Evolutionary conservation across 2,797 vertebrate genomes (phyloP), one percentile per base, ranked within the genome.

Genomic region (Streptopelia turtur): DNA sequence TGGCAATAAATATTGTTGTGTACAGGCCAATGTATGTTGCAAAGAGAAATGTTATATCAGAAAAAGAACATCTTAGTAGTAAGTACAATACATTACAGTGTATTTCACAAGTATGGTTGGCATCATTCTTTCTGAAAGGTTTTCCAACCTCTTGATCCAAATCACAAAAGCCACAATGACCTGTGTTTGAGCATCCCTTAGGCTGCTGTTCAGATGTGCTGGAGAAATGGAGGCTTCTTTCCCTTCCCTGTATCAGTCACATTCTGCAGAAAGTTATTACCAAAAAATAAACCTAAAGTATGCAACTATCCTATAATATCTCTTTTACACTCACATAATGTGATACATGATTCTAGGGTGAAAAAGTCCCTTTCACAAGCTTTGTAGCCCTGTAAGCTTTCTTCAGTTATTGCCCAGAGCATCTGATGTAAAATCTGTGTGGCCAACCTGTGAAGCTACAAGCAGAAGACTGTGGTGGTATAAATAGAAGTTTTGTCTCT

Each of bases 401-500:
- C 81, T 43, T 63, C 63, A 22, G 35, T 72, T 76, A 33, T 31
- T 81, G 43, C 88, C 81, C 61, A 35, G 55, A 61, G 87, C 75
- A 33, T 39, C 74, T 72, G 74, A 35, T 35, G 37, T 60, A 84
- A 72, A 66, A 89, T 66, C 85, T 82, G 11, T 0, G 17, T 3
- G 12, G 61, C 52, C 83, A 68, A 22, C 13, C 55, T 16, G 72
- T 35, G 74, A 69, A 94, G 66, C 33, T 39, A 21, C 57, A 45
- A 65, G 69, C 27, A 75, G 59, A 81, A 83, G n/a, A 5, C n/a
- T 53, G 9, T 18, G 76, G 33, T 39, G 75, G 39, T 60, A 83
- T 77, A 80, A 96, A 92, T 60, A 70, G 70, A 85, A 76, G n/a
- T 20, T 92, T 20, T 92, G 52, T 68, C 81, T 78, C 90, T 86